Evolutionary conservation across 2,797 vertebrate species (phyloP).

Genomic region (Poecile montanus): DNA sequence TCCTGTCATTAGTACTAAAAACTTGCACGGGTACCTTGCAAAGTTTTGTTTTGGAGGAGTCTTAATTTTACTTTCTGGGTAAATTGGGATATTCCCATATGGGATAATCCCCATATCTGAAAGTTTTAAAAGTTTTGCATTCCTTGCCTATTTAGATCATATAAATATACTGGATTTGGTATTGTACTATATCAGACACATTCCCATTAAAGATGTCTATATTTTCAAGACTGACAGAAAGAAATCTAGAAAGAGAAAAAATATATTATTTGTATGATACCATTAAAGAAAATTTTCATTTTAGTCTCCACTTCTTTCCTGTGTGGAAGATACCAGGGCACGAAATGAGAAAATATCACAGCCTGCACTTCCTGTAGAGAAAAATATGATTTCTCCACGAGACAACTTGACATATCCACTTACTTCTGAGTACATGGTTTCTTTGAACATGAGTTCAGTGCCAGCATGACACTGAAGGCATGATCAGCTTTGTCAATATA

Average conservation of each 20-base stretch:
- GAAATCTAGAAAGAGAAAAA: neutral
- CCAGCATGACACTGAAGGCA: neutral
- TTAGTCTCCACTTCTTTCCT: neutral
- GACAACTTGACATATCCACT: neutral
- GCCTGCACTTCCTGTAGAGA: neutral
- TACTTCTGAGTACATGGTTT: neutral
- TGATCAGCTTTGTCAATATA: neutral
- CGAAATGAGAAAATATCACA: neutral
- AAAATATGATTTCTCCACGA: neutral
- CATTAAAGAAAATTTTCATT: neutral
- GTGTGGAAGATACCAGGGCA: neutral
- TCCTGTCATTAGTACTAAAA: neutral
- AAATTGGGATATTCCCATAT: neutral
- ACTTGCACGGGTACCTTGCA: accelerated
- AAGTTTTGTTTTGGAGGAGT: neutral
- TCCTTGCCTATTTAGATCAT: neutral
- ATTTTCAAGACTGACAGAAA: neutral
- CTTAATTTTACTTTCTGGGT: neutral
- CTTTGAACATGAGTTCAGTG: neutral
- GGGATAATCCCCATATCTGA: neutral
- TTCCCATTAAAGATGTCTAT: neutral
- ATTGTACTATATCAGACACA: neutral
- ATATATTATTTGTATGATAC: neutral
- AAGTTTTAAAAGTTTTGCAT: neutral
- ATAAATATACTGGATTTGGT: neutral